Base-by-base conservation (phyloP, 2,113 vertebrate species). In the Pithys albifrons region DNA sequence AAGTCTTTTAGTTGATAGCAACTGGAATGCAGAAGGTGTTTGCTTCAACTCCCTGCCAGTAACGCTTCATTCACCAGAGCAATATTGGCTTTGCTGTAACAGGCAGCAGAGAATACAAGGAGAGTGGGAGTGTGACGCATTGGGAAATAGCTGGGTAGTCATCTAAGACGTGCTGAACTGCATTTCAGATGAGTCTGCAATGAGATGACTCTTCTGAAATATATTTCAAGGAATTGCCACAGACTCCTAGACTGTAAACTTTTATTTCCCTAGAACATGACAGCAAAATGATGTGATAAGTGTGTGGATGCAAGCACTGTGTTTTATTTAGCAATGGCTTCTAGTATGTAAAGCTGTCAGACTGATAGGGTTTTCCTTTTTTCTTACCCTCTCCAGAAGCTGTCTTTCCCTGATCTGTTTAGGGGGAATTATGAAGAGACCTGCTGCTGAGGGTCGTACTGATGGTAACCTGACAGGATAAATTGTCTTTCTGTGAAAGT, bases 101-200 rank as follows among this genome's bases (percentile, higher is more conserved):
- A 57, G 52, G 29, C 41, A 69, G 15, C 10, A 19, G 33, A 76
- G 83, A 67, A 59, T 45, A 64, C 9, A 62, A 51, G 37, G 31
- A 61, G 27, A 62, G 45, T 72, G 35, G 70, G 71, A 62, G 55
- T 45, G 41, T 86, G 84, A 87, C 1, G 5, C 28, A 12, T 51
- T 67, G 41, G 48, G 70, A 78, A 95, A 23, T 89, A 72, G 52
- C 73, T 61, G 43, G 11, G 27, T 71, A 75, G 73, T 37, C 35
- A 69, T 74, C 73, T 59, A 15, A 61, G 91, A 93, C 93, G 86
- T 64, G 91, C 57, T 84, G 70, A 89, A 77, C 95, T 85, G 77
- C 88, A 67, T 94, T 96, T 93, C 61, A 52, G 29, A 65, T 48
- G 85, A 64, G 39, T 75, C 31, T 88, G 79, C 41, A 62, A 23